Evolutionary conservation across 2,113 vertebrate genomes (phyloP).

Genomic region (Centropus bengalensis): DNA sequence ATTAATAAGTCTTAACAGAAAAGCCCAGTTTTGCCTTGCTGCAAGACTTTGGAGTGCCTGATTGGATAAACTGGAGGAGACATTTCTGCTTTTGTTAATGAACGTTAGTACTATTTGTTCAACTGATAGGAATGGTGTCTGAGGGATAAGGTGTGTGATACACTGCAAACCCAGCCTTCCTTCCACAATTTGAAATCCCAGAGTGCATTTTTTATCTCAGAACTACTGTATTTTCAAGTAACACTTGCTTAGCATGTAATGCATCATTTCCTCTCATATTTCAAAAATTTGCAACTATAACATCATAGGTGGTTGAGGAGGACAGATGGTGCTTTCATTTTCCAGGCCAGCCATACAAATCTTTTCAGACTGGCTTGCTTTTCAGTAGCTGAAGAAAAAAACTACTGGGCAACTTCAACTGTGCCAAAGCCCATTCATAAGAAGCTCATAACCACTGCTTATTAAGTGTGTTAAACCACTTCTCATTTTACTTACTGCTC

Average conservation of each 20-base stretch:
- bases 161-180: background rate
- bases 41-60: background rate
- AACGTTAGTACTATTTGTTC: background rate
- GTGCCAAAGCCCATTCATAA: background rate
- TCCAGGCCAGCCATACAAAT: background rate
- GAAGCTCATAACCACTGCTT: background rate
- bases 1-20: background rate
- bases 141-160: background rate
- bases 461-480: background rate
- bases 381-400: background rate
- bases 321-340: background rate
- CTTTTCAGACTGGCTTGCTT: background rate
- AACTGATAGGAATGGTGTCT: background rate
- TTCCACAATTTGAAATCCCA: background rate
- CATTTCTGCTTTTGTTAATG: background rate
- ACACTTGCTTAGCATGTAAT: background rate
- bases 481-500: background rate
- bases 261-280: background rate
- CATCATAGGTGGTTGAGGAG: background rate
- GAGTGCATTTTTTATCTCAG: background rate
- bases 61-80: background rate
- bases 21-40: background rate
- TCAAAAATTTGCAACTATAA: background rate
- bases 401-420: background rate
- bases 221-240: background rate